Conservation (phyloP, 2,113 vertebrate genomes). For the Ictalurus furcatus region DNA sequence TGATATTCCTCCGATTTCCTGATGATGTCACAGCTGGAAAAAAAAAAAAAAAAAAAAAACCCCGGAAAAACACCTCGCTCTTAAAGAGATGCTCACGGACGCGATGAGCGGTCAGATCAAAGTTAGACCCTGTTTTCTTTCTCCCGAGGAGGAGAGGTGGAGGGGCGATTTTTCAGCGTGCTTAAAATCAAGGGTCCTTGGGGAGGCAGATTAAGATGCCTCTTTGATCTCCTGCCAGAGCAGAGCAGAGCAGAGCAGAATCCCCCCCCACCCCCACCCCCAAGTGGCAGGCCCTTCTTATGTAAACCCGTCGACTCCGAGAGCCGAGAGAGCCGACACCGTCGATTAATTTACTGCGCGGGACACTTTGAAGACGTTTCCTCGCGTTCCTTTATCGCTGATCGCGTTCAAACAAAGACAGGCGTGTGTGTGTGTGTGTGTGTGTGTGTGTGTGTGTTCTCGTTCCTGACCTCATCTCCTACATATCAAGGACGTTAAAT, state of each 20-base stretch:
- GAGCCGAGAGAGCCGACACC: conserved; percentile 28
- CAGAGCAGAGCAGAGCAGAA: conserved; percentile 51
- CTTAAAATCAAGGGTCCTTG: conserved; percentile 63
- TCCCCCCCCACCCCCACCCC: conserved; percentile 41
- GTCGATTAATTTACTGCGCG: conserved; percentile 50
- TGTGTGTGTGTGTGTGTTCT: not conserved
- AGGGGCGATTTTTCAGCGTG: conserved; percentile 62
- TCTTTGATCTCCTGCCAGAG: conserved; percentile 71
- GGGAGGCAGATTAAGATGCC: conserved; percentile 67
- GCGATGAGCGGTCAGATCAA: conserved; percentile 69
- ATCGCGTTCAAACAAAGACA: conserved; percentile 41
- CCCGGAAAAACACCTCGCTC: not conserved
- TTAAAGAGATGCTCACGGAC: conserved; percentile 8
- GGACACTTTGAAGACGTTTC: conserved; percentile 47
- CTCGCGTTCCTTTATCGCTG: conserved; percentile 46
- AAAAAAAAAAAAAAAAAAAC: not conserved
- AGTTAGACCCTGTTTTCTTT: conserved; percentile 50
- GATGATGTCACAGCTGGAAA: not conserved
- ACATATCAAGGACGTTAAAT: not conserved
- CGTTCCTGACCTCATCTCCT: not conserved
- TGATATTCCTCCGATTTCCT: conserved; percentile 54
- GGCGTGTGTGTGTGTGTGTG: not conserved
- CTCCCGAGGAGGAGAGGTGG: conserved; percentile 57
- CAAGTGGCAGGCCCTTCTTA: conserved; percentile 69
- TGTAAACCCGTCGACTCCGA: conserved; percentile 55